Percentiles rank a stretch among this genome's conserved stretches.
These are phyloP conservation scores for Drosophila subquinaria DNA, from an alignment of 2,888 invertebrate genomes.

Conservation along the genomic window DNA sequence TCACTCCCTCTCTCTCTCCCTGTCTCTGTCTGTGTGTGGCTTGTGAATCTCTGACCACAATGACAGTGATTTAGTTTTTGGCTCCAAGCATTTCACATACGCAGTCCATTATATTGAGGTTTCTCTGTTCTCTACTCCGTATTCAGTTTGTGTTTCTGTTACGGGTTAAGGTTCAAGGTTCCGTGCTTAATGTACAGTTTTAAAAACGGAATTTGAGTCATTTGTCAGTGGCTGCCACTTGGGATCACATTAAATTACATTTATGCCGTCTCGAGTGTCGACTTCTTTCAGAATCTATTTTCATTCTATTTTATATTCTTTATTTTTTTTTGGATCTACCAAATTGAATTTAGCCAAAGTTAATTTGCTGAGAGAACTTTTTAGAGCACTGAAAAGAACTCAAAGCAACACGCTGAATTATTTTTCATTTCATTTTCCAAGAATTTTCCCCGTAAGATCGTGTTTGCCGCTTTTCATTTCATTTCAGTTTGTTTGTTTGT, in stretches of 20 bases:
- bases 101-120: conserved; percentile 68
- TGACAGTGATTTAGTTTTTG: conserved; percentile 81
- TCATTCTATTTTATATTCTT: conserved; percentile 8
- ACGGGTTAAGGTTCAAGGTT: not conserved
- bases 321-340: conserved; percentile 20
- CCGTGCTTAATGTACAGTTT: conserved; percentile 44
- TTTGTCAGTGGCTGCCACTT: conserved; percentile 31
- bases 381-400: not conserved
- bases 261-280: conserved; percentile 24
- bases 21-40: conserved; percentile 27
- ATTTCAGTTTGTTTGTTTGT: conserved; percentile 3
- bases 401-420: conserved; percentile 16
- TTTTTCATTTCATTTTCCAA: conserved; percentile 29
- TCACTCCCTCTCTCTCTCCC: conserved; percentile 1
- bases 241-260: conserved; percentile 39
- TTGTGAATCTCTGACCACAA: conserved; percentile 67
- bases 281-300: conserved; percentile 26
- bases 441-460: conserved; percentile 20
- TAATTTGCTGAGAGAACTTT: conserved; percentile 53
- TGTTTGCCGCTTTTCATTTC: conserved; percentile 10
- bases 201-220: conserved; percentile 51
- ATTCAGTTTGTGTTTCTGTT: conserved; percentile 2
- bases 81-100: conserved; percentile 56
- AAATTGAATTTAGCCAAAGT: conserved; percentile 57
- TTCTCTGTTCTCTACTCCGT: conserved; percentile 5